Evolutionary conservation across 2,888 invertebrate genomes (phyloP).

Genomic region (Glaucopsyche alexis): DNA sequence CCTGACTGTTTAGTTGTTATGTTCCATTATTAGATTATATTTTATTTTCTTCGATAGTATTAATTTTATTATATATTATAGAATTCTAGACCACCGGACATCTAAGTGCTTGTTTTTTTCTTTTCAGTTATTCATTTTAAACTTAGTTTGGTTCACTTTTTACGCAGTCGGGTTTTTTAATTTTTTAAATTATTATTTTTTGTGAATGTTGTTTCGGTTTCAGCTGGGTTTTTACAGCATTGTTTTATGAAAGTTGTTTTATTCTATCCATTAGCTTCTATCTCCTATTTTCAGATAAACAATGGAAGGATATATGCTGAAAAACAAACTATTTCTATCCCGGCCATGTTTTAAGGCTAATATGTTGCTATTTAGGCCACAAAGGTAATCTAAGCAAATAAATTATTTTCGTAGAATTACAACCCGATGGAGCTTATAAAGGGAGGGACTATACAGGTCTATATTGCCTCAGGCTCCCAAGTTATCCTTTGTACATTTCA

Average conservation of each 20-base stretch:
- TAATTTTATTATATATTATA: no score
- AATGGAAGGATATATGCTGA: constrained; percentile 1
- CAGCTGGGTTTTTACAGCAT: not conserved
- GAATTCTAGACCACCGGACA: no score
- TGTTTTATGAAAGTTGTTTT: constrained; percentile 1
- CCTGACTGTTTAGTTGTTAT: no score
- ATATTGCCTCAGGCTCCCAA: not conserved
- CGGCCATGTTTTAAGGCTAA: not conserved
- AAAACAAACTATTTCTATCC: not conserved
- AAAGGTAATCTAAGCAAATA: not conserved
- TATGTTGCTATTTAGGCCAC: not conserved
- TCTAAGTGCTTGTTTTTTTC: no score
- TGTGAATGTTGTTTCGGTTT: not conserved
- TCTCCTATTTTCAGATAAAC: not conserved
- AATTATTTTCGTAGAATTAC: not conserved
- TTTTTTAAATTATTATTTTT: not conserved
- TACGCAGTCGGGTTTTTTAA: no score
- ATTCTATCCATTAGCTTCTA: not conserved
- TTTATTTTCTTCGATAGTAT: no score
- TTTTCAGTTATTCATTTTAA: no score
- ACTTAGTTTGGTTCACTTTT: no score
- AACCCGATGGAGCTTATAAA: not conserved
- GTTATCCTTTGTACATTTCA: not conserved
- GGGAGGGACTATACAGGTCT: not conserved
- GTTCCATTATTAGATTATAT: no score